Evolutionary conservation across 2,888 invertebrate species (phyloP).

Genomic region (Conomelus anceps): DNA sequence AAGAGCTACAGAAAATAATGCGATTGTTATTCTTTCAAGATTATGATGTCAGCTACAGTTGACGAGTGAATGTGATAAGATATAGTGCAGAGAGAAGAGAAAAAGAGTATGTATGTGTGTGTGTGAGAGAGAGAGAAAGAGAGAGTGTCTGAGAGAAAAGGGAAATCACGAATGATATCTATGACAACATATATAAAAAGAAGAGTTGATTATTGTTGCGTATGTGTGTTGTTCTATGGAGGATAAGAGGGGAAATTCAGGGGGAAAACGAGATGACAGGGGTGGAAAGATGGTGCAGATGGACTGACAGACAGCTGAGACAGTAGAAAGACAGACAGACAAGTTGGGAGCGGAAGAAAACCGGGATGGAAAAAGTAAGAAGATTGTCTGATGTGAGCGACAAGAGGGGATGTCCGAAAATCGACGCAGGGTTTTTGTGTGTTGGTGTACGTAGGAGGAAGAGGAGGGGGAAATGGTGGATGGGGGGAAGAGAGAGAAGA

Average conservation of each 20-base stretch:
- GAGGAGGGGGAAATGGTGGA: not conserved
- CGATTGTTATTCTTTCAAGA: not conserved
- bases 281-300: not conserved
- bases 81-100: not conserved
- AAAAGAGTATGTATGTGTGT: not conserved
- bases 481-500: not conserved
- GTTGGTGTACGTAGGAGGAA: not conserved
- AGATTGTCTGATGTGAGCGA: not conserved
- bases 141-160: not conserved
- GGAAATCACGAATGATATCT: not conserved
- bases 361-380: not conserved
- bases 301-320: slow-evolving; percentile 17
- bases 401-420: not conserved
- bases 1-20: not conserved
- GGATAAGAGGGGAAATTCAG: not conserved
- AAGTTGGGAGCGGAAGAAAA: not conserved
- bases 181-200: not conserved
- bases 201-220: not conserved
- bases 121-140: not conserved
- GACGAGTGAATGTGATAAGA: not conserved
- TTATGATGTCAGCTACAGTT: not conserved
- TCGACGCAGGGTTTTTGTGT: not conserved
- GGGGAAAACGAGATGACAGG: not conserved
- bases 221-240: not conserved
- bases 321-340: not conserved